These are phyloP conservation scores for Halictus quadricinctus DNA, from an alignment of 2,888 invertebrate genomes.

Conservation along the genomic window DNA sequence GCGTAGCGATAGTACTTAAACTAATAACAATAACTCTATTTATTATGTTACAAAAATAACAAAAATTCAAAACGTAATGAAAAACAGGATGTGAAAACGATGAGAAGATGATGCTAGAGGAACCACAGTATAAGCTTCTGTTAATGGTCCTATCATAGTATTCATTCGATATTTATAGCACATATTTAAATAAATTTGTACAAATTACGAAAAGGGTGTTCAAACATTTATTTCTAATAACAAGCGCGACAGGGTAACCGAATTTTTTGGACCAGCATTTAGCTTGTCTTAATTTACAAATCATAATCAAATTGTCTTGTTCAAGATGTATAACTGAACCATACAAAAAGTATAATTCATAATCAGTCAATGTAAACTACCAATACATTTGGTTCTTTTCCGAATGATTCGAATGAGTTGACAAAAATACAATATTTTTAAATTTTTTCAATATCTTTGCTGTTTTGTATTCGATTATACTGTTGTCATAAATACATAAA, in stretches of 20 bases:
- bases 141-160: neutral
- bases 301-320: no score
- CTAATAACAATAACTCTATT: neutral
- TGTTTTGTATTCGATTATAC: no score
- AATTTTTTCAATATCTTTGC: no score
- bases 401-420: no score
- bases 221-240: neutral
- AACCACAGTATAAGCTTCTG: neutral
- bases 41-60: neutral
- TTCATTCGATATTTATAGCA: neutral
- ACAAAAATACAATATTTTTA: no score
- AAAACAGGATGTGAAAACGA: neutral
- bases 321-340: no score
- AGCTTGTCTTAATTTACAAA: no score
- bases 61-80: neutral
- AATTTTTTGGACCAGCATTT: no score
- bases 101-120: neutral
- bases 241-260: neutral
- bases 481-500: no score
- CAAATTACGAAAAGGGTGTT: neutral
- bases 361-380: no score
- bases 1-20: neutral
- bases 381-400: no score
- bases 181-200: slow-evolving; percentile 10
- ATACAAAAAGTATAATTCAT: no score